Evolutionary conservation across 2,797 vertebrate genomes (phyloP), one percentile per base, ranked within the genome.

Genomic region (Tympanoctomys barrerae): DNA sequence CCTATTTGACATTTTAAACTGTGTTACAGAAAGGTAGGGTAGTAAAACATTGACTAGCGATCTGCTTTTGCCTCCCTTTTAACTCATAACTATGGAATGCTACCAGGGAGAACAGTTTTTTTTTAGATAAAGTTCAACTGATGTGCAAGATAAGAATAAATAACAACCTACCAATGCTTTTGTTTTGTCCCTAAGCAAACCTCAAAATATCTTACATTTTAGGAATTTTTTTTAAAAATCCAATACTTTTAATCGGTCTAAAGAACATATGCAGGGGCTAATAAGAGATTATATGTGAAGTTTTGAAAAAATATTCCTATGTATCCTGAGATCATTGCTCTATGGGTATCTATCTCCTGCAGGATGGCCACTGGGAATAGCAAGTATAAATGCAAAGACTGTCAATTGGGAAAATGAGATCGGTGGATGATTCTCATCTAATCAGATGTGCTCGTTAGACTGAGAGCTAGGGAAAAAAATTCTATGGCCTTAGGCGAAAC

Each of bases 261-360:
- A 61, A 78, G 26, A 24, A 22, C 42, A 3, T 16, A 14, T 3
- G 11, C 62, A 12, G 16, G 0, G 0, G 7, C 70, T 13, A 0
- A 13, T 12, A 3, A 1, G 0, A 2, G 19, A 2, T 75, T 59
- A 5, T 3, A 49, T 16, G 4, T 1, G 33, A 62, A 49, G 66
- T 33, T 26, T 54, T 61, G 52, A 62, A 42, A 28, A 49, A 59
- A 39, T 5, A 5, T 28, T 70, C 2, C 1, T 6, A 0, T 26
- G 1, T 3, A 5, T 54, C 2, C 0, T 52, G 31, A 1, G 0
- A 21, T 68, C 4, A 22, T 33, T 0, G 0, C 36, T 5, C 21
- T 42, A 18, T 1, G 8, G 12, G 18, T 13, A 3, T 1, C 1
- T 22, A 31, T 49, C 49, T 39, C 7, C 1, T 24, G 7, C 1